Evolutionary conservation across 2,888 invertebrate species (phyloP).

Genomic region (Galerucella nymphaeae): DNA sequence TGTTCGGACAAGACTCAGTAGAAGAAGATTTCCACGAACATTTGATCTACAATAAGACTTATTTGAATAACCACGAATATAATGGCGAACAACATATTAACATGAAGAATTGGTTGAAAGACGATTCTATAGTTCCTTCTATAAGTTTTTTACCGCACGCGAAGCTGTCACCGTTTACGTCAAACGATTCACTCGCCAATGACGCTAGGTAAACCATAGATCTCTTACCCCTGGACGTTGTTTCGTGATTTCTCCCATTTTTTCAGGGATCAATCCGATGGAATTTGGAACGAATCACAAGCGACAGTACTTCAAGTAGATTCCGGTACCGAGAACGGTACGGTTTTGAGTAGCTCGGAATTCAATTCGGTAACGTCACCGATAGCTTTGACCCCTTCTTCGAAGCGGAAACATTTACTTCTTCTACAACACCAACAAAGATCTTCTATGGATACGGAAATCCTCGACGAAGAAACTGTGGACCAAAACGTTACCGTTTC

Average conservation of each 20-base stretch:
- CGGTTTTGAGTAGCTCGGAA: conserved; percentile 68
- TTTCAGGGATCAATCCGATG: conserved; percentile 82
- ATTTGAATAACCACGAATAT: conserved; percentile 64
- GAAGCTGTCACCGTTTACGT: conserved; percentile 79
- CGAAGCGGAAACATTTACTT: conserved; percentile 80
- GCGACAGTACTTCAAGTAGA: conserved; percentile 84
- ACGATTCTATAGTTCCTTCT: conserved; percentile 67
- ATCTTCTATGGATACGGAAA: conserved; percentile 87
- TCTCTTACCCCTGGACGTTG: too few species aligned
- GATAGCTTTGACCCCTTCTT: conserved; percentile 77
- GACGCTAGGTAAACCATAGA: conserved; percentile 70
- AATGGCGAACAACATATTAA: conserved; percentile 44
- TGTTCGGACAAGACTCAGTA: conserved; percentile 64
- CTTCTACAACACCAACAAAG: conserved; percentile 86
- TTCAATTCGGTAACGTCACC: conserved; percentile 66
- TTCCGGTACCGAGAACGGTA: conserved; percentile 74
- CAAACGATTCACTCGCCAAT: conserved; percentile 85
- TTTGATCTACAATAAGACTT: conserved; percentile 79
- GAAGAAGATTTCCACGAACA: conserved; percentile 86
- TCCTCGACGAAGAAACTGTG: conserved; percentile 77
- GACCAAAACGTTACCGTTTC: conserved; percentile 64
- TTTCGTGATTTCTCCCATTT: background rate
- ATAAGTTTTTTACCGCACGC: conserved; percentile 64
- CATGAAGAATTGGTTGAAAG: conserved; percentile 62
- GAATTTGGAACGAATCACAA: conserved; percentile 91